phyloP scores from a whole-genome alignment of 2,113 vertebrate species.

The Ia io region DNA sequence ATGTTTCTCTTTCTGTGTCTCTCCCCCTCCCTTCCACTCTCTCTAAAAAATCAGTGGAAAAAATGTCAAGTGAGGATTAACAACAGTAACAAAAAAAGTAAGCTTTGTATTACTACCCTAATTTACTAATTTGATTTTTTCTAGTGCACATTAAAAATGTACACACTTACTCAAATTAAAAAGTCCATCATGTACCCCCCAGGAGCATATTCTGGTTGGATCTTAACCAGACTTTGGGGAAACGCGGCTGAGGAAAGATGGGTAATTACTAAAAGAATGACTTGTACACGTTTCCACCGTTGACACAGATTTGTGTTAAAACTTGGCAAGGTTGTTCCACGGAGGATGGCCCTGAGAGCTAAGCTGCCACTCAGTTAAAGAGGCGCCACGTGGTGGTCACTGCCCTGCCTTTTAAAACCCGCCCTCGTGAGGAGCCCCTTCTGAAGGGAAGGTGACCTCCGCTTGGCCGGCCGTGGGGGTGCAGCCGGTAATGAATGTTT shows the following conservation, averaged over 20 bases:
- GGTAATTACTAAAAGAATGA: neutral
- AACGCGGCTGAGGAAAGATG: neutral
- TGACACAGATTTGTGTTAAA: constrained; percentile 18
- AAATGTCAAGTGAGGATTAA: too few species aligned
- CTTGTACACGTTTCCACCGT: neutral
- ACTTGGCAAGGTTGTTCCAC: constrained; percentile 3
- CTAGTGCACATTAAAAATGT: neutral
- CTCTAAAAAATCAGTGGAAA: too few species aligned
- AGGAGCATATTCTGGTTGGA: neutral
- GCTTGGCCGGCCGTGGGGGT: constrained; percentile 72
- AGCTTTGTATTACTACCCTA: neutral
- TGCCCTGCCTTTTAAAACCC: constrained; percentile 52
- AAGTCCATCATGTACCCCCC: neutral
- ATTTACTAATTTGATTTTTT: neutral
- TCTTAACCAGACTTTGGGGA: neutral
- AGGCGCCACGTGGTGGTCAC: constrained; percentile 42
- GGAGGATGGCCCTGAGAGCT: constrained; percentile 13
- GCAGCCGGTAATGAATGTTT: constrained; percentile 81
- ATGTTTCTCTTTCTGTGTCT: too few species aligned
- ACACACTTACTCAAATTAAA: neutral
- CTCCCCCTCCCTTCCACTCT: too few species aligned
- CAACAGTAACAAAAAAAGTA: neutral
- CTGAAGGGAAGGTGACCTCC: constrained; percentile 70
- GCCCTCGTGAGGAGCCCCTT: constrained; percentile 58
- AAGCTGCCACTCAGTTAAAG: constrained; percentile 57